Conservation (phyloP, 1,140 invertebrate genomes). For the Watersipora subatra region DNA sequence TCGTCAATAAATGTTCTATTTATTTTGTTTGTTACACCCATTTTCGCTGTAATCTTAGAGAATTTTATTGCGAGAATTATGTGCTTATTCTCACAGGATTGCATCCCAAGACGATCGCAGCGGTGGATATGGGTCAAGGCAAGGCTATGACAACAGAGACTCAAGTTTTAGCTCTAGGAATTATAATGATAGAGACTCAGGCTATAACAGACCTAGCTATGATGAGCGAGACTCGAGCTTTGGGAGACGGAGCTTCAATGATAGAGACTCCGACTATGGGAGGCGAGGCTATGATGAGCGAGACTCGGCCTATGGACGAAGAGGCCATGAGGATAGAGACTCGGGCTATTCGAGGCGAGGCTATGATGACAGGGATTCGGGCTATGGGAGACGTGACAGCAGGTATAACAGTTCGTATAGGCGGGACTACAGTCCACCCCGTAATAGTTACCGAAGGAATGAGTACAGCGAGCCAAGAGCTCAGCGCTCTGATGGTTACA, state of each 20-base stretch:
- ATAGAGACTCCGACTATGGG: slow-evolving; percentile 2
- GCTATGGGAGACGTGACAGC: slow-evolving; percentile 7
- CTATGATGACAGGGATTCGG: slow-evolving; percentile 7
- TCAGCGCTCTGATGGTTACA: too few species aligned
- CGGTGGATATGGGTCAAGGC: background rate
- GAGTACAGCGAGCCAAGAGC: too few species aligned
- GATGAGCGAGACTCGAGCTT: slow-evolving; percentile 10
- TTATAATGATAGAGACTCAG: background rate
- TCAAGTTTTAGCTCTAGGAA: background rate
- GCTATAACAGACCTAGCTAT: slow-evolving; percentile 11
- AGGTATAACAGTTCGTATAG: too few species aligned
- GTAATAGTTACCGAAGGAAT: too few species aligned
- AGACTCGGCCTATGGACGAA: slow-evolving; percentile 3
- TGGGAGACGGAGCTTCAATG: background rate
- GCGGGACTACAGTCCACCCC: too few species aligned
- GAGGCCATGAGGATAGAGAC: slow-evolving; percentile 33
- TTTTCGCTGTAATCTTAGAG: too few species aligned
- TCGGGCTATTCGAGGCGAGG: slow-evolving; percentile 20
- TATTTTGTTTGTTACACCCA: too few species aligned
- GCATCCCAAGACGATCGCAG: too few species aligned
- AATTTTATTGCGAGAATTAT: too few species aligned
- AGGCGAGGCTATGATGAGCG: slow-evolving; percentile 13
- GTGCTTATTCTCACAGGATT: too few species aligned
- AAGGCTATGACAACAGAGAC: background rate
- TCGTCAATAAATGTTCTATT: too few species aligned